A percentile compares a stretch with the other conserved stretches of the same genome.
These are phyloP conservation scores for Cordilura impudica DNA, from an alignment of 2,888 invertebrate genomes.

Conservation along the genomic window DNA sequence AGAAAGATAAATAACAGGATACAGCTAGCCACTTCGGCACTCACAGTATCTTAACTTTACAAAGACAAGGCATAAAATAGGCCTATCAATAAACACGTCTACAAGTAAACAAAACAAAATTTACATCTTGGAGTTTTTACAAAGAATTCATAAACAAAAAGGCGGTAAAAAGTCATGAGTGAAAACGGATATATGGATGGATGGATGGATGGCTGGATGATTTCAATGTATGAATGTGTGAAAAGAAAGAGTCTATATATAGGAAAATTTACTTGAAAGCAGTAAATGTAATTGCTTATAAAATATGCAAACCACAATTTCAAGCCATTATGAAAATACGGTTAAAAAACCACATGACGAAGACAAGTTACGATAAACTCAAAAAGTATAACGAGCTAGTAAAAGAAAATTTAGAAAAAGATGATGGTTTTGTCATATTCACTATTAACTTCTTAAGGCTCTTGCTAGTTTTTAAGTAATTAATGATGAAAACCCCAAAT, in stretches of 20 bases:
- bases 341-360: conserved; percentile 49
- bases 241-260: neutral
- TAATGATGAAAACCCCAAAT: no score
- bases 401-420: conserved; percentile 19
- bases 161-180: conserved; percentile 37
- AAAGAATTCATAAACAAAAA: conserved; percentile 18
- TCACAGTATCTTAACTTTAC: neutral
- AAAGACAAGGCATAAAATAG: conserved; percentile 6
- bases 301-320: conserved; percentile 71
- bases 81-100: conserved; percentile 50
- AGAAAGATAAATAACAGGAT: neutral
- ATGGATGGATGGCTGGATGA: neutral
- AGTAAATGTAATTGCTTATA: conserved; percentile 74
- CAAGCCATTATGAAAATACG: conserved; percentile 57
- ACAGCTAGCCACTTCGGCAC: neutral
- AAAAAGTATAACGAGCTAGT: conserved; percentile 14
- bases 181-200: neutral
- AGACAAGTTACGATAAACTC: no score
- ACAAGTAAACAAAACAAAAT: neutral
- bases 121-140: neutral
- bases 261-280: conserved; percentile 5
- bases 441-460: no score
- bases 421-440: no score
- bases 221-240: neutral
- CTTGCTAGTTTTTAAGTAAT: no score